Percentiles rank a stretch among this genome's conserved stretches.
These are phyloP conservation scores for Abrostola tripartita DNA, from an alignment of 2,888 invertebrate species.

Conservation along the genomic window DNA sequence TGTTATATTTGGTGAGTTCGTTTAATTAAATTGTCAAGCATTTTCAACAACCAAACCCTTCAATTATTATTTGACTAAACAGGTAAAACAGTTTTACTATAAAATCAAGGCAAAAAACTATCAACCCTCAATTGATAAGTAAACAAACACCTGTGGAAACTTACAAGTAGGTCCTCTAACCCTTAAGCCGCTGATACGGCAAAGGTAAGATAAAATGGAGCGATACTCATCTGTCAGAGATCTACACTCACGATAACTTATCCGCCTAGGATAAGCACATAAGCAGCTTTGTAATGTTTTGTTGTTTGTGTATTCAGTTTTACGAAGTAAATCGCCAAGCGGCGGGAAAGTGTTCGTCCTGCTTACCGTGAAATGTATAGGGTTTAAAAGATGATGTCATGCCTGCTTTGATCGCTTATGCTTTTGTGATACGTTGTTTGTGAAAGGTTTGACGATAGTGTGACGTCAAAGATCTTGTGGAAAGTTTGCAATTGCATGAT, in stretches of 20 bases:
- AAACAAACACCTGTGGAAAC: background rate
- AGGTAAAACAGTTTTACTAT: too few relatives aligned
- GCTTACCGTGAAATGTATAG: background rate
- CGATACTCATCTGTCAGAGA: slow-evolving; percentile 30
- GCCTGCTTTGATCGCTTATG: background rate
- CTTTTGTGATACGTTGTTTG: too few relatives aligned
- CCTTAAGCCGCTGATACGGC: slow-evolving; percentile 7
- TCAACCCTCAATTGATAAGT: background rate
- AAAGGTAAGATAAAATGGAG: slow-evolving; percentile 34
- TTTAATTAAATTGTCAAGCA: too few relatives aligned
- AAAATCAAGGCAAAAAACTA: too few relatives aligned
- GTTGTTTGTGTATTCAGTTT: slow-evolving; percentile 27
- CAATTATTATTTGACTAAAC: too few relatives aligned
- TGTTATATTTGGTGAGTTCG: too few relatives aligned
- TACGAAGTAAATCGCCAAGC: slow-evolving; percentile 1
- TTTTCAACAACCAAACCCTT: too few relatives aligned
- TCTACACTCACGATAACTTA: slow-evolving; percentile 47
- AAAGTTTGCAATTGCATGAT: too few relatives aligned
- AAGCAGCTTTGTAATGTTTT: slow-evolving; percentile 38
- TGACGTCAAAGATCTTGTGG: background rate
- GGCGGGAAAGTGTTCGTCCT: slow-evolving; percentile 2
- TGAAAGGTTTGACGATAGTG: too few relatives aligned
- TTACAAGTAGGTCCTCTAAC: background rate
- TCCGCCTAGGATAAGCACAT: slow-evolving; percentile 40
- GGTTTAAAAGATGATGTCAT: background rate